Conservation (phyloP, 2,888 invertebrate species). For the Platerodrilus igneus region DNA sequence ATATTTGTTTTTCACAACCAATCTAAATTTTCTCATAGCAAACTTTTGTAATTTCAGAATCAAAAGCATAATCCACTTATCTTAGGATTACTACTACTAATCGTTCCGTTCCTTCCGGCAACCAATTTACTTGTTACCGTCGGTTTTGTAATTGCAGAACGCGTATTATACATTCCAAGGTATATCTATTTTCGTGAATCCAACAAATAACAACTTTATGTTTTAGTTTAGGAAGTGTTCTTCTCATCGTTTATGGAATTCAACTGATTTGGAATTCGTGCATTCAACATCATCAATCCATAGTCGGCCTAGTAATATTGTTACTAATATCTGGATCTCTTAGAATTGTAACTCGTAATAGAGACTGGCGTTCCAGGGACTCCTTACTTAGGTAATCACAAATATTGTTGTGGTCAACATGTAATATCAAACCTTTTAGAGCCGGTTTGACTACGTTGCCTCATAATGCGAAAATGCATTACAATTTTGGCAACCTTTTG, state of each 20-base stretch:
- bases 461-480: conserved; percentile 86
- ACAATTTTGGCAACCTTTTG: conserved; percentile 83
- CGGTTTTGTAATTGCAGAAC: conserved; percentile 81
- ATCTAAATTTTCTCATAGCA: no score
- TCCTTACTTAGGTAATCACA: conserved; percentile 71
- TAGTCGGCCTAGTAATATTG: conserved; percentile 53
- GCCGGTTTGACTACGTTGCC: conserved; percentile 75
- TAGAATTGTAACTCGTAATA: conserved; percentile 66
- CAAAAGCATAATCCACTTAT: conserved; percentile 66
- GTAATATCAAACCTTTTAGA: no score
- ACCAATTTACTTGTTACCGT: conserved; percentile 78
- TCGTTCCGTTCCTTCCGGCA: conserved; percentile 81
- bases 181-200: no score
- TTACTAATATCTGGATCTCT: conserved; percentile 61
- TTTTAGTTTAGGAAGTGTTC: conserved; percentile 70
- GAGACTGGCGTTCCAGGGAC: conserved; percentile 75
- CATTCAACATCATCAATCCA: conserved; percentile 48
- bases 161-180: conserved; percentile 86
- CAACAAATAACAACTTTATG: neutral
- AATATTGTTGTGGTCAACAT: no score
- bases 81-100: conserved; percentile 65
- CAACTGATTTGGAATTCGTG: conserved; percentile 60
- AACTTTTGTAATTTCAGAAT: conserved; percentile 55
- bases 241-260: conserved; percentile 70
- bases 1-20: no score